Evolutionary conservation across 2,113 vertebrate genomes (phyloP).

Genomic region (Chaetodon auriga): DNA sequence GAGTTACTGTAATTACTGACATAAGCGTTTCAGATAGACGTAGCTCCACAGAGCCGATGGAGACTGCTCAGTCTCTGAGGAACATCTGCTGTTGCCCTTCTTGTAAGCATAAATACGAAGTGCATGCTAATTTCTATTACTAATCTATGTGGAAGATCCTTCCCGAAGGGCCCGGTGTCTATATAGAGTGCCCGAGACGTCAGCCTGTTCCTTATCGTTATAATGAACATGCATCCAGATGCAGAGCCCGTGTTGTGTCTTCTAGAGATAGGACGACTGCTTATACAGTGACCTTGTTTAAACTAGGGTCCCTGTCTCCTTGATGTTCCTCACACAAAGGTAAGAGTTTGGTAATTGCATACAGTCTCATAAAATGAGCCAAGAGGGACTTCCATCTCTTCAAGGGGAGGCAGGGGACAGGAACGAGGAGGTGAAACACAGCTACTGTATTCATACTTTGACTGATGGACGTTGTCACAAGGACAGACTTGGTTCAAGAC

Average conservation of each 20-base stretch:
- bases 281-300: conserved; percentile 76
- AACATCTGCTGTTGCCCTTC: conserved; percentile 36
- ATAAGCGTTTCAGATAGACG: conserved; percentile 34
- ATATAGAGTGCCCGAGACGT: conserved; percentile 23
- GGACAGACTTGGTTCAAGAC: background rate
- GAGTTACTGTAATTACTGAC: conserved; percentile 47
- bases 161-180: conserved; percentile 30
- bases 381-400: conserved; percentile 25
- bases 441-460: conserved; percentile 1
- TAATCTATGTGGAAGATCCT: conserved; percentile 38
- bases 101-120: conserved; percentile 15
- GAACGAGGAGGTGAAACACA: too few species aligned
- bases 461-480: background rate
- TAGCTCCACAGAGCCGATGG: conserved; percentile 36
- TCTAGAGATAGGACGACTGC: conserved; percentile 47
- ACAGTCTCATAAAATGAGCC: conserved; percentile 24
- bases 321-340: conserved; percentile 41
- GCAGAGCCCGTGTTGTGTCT: conserved; percentile 13
- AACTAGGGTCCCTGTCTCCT: conserved; percentile 59
- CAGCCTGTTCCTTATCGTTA: conserved; percentile 39
- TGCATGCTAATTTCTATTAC: conserved; percentile 46
- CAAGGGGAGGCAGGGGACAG: conserved; percentile 28
- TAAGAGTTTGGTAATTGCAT: conserved; percentile 61
- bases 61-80: conserved; percentile 38
- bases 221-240: conserved; percentile 14